Percentiles rank a stretch among this genome's conserved stretches.
phyloP scores from a whole-genome alignment of 2,113 vertebrate genomes.

The Phaetusa simplex region DNA sequence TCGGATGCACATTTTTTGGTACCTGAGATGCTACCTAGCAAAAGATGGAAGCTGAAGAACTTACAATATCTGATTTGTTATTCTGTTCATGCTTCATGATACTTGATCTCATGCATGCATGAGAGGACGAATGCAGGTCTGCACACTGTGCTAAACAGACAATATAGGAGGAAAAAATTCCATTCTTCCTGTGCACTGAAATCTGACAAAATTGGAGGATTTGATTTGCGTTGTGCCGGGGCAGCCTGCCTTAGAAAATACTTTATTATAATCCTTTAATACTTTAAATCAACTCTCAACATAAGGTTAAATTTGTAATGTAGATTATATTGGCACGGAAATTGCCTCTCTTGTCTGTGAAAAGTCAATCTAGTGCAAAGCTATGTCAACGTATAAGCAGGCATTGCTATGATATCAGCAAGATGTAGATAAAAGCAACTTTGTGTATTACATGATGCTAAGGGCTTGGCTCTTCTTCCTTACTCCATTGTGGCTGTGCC shows the following conservation, averaged over 20 bases:
- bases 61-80: not conserved
- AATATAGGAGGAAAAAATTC: not conserved
- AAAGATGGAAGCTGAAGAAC: not conserved
- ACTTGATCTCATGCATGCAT: not conserved
- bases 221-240: not conserved
- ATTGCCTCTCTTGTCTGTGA: not conserved
- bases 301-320: not conserved
- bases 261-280: not conserved
- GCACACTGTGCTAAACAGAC: not conserved
- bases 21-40: not conserved
- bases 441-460: not conserved
- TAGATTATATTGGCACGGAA: not conserved
- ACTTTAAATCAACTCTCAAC: not conserved
- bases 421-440: not conserved
- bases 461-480: not conserved
- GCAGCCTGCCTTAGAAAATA: not conserved
- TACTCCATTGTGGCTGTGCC: not conserved
- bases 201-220: not conserved
- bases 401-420: not conserved
- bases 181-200: not conserved
- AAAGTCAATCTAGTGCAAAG: not conserved
- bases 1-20: not conserved
- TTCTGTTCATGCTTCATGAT: not conserved
- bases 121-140: not conserved
- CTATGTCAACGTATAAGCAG: not conserved